Base-by-base conservation (phyloP, 2,888 invertebrate species). In the Epinotia ramella region DNA sequence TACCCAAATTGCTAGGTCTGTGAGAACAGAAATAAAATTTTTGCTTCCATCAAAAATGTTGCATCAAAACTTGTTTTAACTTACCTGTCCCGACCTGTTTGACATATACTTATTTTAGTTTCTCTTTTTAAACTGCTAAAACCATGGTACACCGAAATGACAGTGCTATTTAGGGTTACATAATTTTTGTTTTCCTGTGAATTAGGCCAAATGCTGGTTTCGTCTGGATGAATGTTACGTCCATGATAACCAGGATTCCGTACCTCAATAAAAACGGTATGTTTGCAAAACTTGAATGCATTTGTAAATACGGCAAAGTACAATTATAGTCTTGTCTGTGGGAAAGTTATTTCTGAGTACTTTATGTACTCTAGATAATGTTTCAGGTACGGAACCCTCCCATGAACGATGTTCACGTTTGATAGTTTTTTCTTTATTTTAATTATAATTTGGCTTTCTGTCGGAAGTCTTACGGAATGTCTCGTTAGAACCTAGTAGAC, bases 401-500 rank as follows among this genome's bases (percentile, higher is more conserved):
- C 53, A 65, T 18, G 28, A 64, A 72, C 46, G 72, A 46, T 49
- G 46, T 40, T 73, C 56, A 83, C 82, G 83, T 87, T 87, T 87
- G 88, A 85, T 88, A 88, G 87, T 88, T 90, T 90, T 87, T 83
- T 49, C 16, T 16, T 86, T 83, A 68, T 68, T 73, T 77, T 66
- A 71, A 82, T 84, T 87, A 84, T 84, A 81, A 85, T 87, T 88
- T 89, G 84, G 88, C 88, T 90, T 88, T 88, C 86, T 82, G 84
- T 87, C 84, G 85, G 85, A 86, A 84, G 84, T 84, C 82, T 87
- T 84, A 83, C 84, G 83, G 82, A 88, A 88, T 91, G 90, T 92
- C 92, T 90, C 88, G 84, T 89, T 87, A 87, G 90, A 86, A 89
- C 87, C 88, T 90, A 88, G 92, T 92, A 91, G 93, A 91, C 91